Evolutionary conservation across 2,888 invertebrate genomes (phyloP).

Genomic region (Ectemnius lituratus): DNA sequence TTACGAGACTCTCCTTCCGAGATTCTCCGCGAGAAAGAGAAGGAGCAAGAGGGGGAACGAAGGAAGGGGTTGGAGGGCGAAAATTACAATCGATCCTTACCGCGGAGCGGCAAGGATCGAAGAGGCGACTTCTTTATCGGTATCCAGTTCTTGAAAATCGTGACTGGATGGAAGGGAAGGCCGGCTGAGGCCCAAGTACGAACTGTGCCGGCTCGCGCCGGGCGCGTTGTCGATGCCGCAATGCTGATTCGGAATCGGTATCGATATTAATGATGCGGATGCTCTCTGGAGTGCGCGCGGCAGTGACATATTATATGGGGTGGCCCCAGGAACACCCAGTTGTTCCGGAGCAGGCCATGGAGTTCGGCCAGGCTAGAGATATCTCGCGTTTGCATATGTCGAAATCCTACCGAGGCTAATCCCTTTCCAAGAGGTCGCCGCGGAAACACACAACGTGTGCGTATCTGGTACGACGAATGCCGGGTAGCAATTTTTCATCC

Average conservation of each 20-base stretch:
- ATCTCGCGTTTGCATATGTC: constrained; percentile 3
- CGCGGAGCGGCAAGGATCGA: background rate
- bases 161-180: background rate
- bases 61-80: background rate
- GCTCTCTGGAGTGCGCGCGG: constrained; percentile 10
- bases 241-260: constrained; percentile 2
- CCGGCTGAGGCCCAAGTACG: background rate
- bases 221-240: background rate
- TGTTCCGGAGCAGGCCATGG: constrained; percentile 18
- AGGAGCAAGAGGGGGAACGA: too few relatives aligned
- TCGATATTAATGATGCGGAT: constrained; percentile 48
- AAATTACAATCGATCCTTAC: constrained; percentile 6
- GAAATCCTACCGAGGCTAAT: background rate
- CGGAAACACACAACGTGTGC: background rate
- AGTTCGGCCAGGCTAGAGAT: background rate
- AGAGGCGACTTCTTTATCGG: constrained; percentile 1
- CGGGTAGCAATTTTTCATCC: background rate
- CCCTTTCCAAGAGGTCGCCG: background rate
- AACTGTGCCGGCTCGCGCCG: constrained; percentile 13
- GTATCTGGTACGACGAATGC: too few relatives aligned
- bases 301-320: constrained; percentile 34
- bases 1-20: constrained; percentile 1
- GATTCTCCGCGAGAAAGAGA: background rate
- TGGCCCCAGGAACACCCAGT: constrained; percentile 34
- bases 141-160: constrained; percentile 2